phyloP scores from a whole-genome alignment of 53 echinoderm and acorn worm genomes.

The Zoroaster sp. region DNA sequence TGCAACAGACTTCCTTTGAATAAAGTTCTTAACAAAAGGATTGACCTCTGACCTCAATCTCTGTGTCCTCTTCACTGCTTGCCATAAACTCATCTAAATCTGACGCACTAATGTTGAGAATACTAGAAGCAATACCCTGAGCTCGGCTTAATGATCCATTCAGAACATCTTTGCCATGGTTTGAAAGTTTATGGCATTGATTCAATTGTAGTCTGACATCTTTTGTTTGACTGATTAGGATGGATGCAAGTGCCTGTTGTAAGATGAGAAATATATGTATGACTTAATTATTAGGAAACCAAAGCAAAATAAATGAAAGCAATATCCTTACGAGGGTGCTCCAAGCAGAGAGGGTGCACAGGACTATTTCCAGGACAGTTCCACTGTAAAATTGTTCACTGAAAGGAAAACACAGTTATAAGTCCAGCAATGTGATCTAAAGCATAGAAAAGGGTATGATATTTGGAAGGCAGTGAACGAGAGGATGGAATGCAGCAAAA shows the following conservation, averaged over 20 bases:
- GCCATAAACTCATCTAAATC: constrained; percentile 88
- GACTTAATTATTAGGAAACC: too few relatives aligned
- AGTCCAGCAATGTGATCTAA: too few relatives aligned
- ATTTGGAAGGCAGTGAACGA: too few relatives aligned
- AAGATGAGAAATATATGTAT: too few relatives aligned
- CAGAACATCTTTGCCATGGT: background rate
- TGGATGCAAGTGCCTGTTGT: constrained; percentile 52
- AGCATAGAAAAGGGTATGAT: too few relatives aligned
- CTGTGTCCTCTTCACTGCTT: constrained; percentile 55
- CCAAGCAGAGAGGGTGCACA: too few relatives aligned
- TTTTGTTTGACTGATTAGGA: constrained; percentile 50
- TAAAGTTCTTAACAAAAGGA: background rate
- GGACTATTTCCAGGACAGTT: too few relatives aligned
- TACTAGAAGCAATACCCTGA: constrained; percentile 87
- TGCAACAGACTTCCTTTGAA: background rate
- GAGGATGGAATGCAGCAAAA: too few relatives aligned
- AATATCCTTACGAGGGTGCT: too few relatives aligned
- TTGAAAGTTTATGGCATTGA: background rate
- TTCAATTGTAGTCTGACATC: constrained; percentile 28
- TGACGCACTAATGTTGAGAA: constrained; percentile 88
- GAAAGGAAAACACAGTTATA: too few relatives aligned
- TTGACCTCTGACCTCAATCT: background rate
- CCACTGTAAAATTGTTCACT: too few relatives aligned
- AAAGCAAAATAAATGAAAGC: too few relatives aligned
- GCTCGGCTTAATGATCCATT: constrained; percentile 67